Evolutionary conservation across 2,888 invertebrate genomes (phyloP).

Genomic region (Danaus chrysippus): DNA sequence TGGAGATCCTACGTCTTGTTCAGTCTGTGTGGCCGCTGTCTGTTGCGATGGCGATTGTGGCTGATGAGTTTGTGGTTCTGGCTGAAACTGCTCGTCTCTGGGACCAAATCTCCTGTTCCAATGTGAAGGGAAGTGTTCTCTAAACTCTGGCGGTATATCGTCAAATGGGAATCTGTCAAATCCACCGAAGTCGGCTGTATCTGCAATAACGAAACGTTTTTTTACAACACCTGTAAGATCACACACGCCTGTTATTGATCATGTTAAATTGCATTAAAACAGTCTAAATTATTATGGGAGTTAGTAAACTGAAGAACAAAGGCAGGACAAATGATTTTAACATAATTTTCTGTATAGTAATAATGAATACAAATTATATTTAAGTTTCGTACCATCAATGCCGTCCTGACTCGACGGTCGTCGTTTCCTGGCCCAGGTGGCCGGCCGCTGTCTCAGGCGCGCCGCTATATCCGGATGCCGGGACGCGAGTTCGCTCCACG

Average conservation of each 20-base stretch:
- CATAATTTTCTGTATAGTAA: too few relatives aligned
- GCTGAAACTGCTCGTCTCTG: slow-evolving; percentile 52
- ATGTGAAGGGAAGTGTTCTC: slow-evolving; percentile 69
- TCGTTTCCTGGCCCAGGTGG: slow-evolving; percentile 72
- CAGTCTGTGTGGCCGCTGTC: slow-evolving; percentile 67
- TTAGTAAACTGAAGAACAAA: background rate
- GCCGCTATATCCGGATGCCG: slow-evolving; percentile 88
- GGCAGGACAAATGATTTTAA: too few relatives aligned
- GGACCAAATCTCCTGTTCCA: slow-evolving; percentile 65
- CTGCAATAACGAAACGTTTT: slow-evolving; percentile 60
- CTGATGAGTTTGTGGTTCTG: slow-evolving; percentile 40
- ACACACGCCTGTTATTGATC: background rate
- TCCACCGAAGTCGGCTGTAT: slow-evolving; percentile 71
- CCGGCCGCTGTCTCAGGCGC: slow-evolving; percentile 78
- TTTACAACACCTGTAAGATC: slow-evolving; percentile 43
- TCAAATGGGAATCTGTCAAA: slow-evolving; percentile 78
- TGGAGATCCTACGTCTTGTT: slow-evolving; percentile 48
- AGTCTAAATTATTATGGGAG: too few relatives aligned
- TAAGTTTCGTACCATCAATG: slow-evolving; percentile 55
- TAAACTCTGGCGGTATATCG: slow-evolving; percentile 73
- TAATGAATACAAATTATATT: background rate
- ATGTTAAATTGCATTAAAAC: background rate
- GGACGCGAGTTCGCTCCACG: slow-evolving; percentile 84
- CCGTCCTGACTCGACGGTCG: slow-evolving; percentile 70
- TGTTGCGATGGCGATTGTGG: slow-evolving; percentile 49